A percentile compares a stretch with the other conserved stretches of the same genome.
These are phyloP conservation scores for Gallinago stenura DNA, from an alignment of 2,797 vertebrate species.

Conservation along the genomic window DNA sequence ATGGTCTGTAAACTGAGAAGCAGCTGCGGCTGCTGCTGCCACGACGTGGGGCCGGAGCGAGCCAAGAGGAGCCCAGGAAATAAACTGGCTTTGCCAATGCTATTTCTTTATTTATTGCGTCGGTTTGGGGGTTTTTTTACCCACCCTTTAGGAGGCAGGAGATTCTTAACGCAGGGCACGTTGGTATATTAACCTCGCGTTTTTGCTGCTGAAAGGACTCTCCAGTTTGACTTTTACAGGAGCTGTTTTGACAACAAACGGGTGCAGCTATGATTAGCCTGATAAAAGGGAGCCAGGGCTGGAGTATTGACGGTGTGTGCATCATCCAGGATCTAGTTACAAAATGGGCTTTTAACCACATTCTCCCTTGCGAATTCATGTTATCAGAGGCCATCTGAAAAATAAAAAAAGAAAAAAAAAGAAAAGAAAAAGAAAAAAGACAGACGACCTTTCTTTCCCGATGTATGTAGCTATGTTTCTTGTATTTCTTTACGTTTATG, in stretches of 20 bases:
- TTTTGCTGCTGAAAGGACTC: slow-evolving; percentile 28
- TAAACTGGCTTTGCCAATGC: neutral
- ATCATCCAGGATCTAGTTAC: slow-evolving; percentile 69
- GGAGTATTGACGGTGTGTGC: slow-evolving; percentile 48
- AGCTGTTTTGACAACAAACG: slow-evolving; percentile 70
- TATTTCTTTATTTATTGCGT: neutral
- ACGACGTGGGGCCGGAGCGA: accelerated
- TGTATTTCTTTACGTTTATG: slow-evolving; percentile 37
- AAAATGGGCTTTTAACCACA: slow-evolving; percentile 68
- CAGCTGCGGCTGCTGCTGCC: neutral
- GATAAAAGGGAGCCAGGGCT: slow-evolving; percentile 63
- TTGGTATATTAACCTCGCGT: neutral
- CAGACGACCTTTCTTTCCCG: slow-evolving; percentile 1
- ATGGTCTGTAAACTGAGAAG: neutral
- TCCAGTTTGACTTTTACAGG: neutral
- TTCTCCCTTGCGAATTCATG: slow-evolving; percentile 28
- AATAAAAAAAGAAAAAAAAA: neutral
- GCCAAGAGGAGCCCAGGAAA: neutral
- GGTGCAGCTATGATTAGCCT: slow-evolving; percentile 54
- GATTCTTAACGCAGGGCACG: neutral
- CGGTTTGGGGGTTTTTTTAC: neutral
- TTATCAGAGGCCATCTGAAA: slow-evolving; percentile 47
- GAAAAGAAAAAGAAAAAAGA: neutral
- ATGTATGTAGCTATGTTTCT: neutral
- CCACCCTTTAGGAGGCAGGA: neutral